Evolutionary conservation across 2,113 vertebrate genomes (phyloP).

Genomic region (Halichoeres trimaculatus): DNA sequence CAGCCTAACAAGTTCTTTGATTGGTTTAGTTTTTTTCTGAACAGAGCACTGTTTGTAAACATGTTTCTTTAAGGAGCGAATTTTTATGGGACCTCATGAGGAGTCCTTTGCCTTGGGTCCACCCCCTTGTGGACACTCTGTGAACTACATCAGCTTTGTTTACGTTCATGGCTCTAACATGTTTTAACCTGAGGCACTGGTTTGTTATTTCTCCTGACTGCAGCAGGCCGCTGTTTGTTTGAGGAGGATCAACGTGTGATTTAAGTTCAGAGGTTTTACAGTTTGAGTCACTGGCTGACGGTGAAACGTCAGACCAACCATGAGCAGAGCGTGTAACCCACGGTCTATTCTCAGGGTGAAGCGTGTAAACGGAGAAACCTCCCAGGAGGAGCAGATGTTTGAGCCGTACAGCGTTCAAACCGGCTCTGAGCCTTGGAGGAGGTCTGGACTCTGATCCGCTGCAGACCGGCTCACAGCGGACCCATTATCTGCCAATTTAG

Average conservation of each 20-base stretch:
- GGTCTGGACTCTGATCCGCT: constrained; percentile 53
- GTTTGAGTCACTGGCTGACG: constrained; percentile 37
- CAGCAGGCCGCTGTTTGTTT: constrained; percentile 16
- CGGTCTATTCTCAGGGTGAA: constrained; percentile 45
- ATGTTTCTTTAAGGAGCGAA: no score
- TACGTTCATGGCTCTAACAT: background rate
- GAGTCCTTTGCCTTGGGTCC: no score
- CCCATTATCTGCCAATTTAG: constrained; percentile 63
- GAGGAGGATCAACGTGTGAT: constrained; percentile 11
- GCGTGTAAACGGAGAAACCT: constrained; percentile 23
- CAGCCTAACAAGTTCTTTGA: no score
- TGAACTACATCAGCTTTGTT: no score
- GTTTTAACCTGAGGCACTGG: background rate
- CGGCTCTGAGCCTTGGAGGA: constrained; percentile 23
- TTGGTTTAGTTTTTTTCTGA: no score
- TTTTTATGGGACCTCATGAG: no score
- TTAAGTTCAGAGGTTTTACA: constrained; percentile 30
- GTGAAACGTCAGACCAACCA: constrained; percentile 37
- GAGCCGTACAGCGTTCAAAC: constrained; percentile 21
- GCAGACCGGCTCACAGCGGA: constrained; percentile 32
- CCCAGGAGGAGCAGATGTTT: constrained; percentile 37
- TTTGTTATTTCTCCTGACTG: constrained; percentile 29
- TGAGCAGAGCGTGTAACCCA: constrained; percentile 28
- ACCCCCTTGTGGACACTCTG: no score
- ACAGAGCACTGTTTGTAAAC: no score